Conservation (phyloP, 2,113 vertebrate species). For the Suncus etruscus region DNA sequence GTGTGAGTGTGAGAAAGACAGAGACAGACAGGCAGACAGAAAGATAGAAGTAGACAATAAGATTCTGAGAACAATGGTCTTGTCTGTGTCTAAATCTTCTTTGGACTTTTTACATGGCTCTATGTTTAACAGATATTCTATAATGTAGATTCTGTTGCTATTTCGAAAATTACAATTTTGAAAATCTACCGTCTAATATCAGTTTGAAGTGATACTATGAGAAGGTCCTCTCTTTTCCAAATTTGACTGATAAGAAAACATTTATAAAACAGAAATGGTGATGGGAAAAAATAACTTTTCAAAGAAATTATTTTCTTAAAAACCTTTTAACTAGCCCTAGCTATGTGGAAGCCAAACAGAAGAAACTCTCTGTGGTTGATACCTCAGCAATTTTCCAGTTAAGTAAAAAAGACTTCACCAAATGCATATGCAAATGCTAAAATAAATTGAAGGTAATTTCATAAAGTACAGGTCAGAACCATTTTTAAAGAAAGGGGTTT, state of each 20-base stretch:
- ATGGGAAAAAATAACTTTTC: not conserved
- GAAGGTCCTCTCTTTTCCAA: conserved; percentile 22
- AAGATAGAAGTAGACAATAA: not conserved
- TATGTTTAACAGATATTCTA: not conserved
- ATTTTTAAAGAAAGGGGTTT: not conserved
- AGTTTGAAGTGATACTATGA: not conserved
- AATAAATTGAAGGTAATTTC: conserved; percentile 38
- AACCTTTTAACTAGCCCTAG: not conserved
- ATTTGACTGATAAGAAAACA: not conserved
- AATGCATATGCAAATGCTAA: not conserved
- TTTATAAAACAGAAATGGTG: conserved; percentile 7
- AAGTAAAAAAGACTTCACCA: not conserved
- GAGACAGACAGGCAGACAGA: not conserved
- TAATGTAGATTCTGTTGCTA: not conserved
- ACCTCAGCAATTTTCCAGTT: conserved; percentile 48
- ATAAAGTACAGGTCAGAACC: not conserved
- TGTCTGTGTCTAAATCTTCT: not conserved
- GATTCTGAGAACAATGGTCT: not conserved
- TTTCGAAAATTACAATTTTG: not conserved
- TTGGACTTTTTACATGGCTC: not conserved
- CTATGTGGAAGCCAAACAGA: conserved; percentile 42
- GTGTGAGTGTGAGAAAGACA: not conserved
- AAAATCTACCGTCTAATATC: not conserved
- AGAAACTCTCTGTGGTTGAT: conserved; percentile 37
- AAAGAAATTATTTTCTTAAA: conserved; percentile 12